Percentiles rank a stretch among this genome's conserved stretches.
Evolutionary conservation across 2,888 invertebrate genomes (phyloP).

Genomic region (Drosophila mercatorum): DNA sequence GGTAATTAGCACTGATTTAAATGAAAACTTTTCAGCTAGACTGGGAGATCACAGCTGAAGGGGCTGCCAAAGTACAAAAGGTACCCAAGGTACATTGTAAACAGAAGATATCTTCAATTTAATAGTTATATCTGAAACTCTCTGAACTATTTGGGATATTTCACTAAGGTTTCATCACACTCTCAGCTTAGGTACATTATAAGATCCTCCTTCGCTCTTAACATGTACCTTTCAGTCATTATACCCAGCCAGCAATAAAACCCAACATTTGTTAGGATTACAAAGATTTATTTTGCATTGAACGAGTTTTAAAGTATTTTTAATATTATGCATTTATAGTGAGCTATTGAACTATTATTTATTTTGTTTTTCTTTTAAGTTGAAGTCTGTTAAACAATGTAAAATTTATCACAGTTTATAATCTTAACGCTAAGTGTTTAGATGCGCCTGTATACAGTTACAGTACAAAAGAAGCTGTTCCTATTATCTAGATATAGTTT

Average conservation of each 20-base stretch:
- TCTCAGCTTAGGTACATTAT: neutral
- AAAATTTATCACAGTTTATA: constrained; percentile 80
- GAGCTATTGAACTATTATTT: constrained; percentile 28
- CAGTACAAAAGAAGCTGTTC: constrained; percentile 43
- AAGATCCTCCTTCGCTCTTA: neutral
- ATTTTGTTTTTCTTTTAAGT: constrained; percentile 26
- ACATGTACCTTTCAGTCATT: neutral
- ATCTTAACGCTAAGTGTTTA: constrained; percentile 65
- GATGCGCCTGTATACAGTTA: constrained; percentile 42
- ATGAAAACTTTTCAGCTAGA: constrained; percentile 21
- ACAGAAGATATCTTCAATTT: neutral
- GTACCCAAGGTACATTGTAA: neutral
- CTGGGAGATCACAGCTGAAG: neutral
- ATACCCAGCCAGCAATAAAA: neutral
- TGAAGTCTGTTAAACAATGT: constrained; percentile 76
- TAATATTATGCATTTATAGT: constrained; percentile 63
- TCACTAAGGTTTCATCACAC: neutral
- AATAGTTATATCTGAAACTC: too few species aligned
- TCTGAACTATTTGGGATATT: neutral
- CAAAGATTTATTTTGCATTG: constrained; percentile 73
- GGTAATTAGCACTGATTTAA: constrained; percentile 64
- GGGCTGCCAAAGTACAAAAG: neutral
- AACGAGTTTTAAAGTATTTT: constrained; percentile 67
- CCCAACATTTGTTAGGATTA: constrained; percentile 50
- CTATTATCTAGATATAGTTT: constrained; percentile 26